Base-by-base conservation (phyloP, 1,140 invertebrate genomes). In the Drosophila saltans region DNA sequence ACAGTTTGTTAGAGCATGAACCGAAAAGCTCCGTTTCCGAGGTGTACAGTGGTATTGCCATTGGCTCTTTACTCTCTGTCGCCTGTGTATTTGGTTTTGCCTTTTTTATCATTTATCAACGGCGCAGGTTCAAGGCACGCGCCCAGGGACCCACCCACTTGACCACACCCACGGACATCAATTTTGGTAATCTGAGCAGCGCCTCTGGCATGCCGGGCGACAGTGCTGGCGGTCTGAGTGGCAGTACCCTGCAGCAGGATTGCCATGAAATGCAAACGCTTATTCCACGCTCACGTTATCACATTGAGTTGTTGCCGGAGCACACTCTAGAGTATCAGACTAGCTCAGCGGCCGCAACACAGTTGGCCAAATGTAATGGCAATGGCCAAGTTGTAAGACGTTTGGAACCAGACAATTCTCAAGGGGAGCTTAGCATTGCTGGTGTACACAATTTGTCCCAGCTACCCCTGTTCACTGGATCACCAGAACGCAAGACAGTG, bases 211-310 rank as follows among this genome's bases (percentile, higher is more conserved):
- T 91, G 52, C 91, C 88, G 0, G 74, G 85, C 1, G 88, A 86
- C n/a, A 92, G 88, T 66, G 91, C 91, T 3, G 91, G 84, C 0
- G 88, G 91, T 0, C 39, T 91, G 4, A 91, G 88, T 69, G 85
- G 88, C 30, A 82, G 81, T 62, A 89, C 90, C 2, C 40, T 89
- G 74, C 91, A 85, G 61, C 91, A 92, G 52, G 91, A 92, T 33
- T 91, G 80, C 40, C 89, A 91, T 52, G 91, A 92, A 66, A 92
- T 92, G 91, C 91, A 92, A 65, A 92, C 91, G 6, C 71, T 92
- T 0, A 92, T 92, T 36, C 91, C 91, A 6, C 89, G 89, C 26
- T 86, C 84, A 5, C 72, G 81, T 36, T 80, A 80, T 52, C 81
- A 89, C 84, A 89, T 89, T 56, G 84, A 89, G 28, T 59, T 89